Evolutionary conservation across 2,797 vertebrate species (phyloP), one percentile per base, ranked within the genome.

Genomic region (Schizopygopsis malacanthus): DNA sequence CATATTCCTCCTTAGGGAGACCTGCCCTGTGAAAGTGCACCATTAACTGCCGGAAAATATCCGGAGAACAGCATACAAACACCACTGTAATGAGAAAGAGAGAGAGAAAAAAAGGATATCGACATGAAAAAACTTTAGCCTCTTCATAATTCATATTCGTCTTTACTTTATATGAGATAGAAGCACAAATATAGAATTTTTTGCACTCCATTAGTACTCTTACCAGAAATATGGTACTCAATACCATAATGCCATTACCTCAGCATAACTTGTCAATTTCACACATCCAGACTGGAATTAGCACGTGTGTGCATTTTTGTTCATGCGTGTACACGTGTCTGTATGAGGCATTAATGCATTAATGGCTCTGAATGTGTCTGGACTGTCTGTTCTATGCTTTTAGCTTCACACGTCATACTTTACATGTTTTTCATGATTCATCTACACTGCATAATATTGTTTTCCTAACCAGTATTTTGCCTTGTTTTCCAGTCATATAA

Each of bases 41-140:
- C 96, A 99, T 96, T 88, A 99, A 59, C 87, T 93, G 94, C 77
- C 97, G 93, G 93, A 99, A 97, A 84, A 94, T 92, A 61, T 96
- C 95, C 0, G 96, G 96, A 0, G 95, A 93, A 65, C 97, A 98
- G 94, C 97, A 98, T 52, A 97, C 89, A 63, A 98, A 98, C 88
- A 97, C 93, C 18, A 99, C 98, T 98, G 93, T 0, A 82, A 45
- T 6, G 22, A 54, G 39, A 16, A 67, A 37, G 37, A 52, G 10
- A 70, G 8, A 56, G 39, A 67, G 15, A 72, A 39, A 4, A 3
- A 3, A n/a, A 63, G 3, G 41, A 61, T 10, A 28, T 41, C 8
- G 9, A 22, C 43, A 65, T 56, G 8, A 86, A n/a, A 25, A 59
- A 43, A 45, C 28, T 28, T 63, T 20, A 18, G 33, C 2, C 1